Conservation (phyloP, 2,888 invertebrate species). For the Phania funesta region DNA sequence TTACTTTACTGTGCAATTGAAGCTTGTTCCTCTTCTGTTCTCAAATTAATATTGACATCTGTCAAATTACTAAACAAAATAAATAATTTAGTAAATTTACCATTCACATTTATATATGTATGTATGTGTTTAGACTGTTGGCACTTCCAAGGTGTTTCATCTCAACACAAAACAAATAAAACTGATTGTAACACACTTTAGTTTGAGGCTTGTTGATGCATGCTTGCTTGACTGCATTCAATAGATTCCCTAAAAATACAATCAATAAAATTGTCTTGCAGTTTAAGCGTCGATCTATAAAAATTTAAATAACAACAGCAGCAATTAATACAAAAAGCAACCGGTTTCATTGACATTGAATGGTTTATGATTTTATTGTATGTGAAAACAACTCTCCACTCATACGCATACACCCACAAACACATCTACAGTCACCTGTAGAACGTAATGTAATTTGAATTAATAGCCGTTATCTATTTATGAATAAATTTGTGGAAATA, state of each 20-base stretch:
- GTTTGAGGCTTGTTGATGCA: slow-evolving; percentile 16
- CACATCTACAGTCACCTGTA: not conserved
- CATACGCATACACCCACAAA: not conserved
- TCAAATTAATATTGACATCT: not conserved
- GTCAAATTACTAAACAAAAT: slow-evolving; percentile 5
- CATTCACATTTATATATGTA: not conserved
- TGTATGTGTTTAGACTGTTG: not conserved
- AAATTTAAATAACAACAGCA: not conserved
- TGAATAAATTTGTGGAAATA: no score
- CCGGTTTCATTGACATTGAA: slow-evolving; percentile 21
- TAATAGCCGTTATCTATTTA: no score
- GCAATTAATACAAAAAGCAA: not conserved
- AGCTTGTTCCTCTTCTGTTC: not conserved
- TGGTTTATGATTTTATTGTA: not conserved
- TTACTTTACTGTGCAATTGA: no score
- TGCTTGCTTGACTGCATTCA: slow-evolving; percentile 36
- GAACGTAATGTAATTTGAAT: no score
- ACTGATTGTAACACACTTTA: not conserved
- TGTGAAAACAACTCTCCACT: not conserved
- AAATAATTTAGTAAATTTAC: not conserved
- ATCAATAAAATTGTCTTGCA: not conserved
- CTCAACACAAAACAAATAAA: slow-evolving; percentile 17
- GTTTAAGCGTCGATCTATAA: not conserved
- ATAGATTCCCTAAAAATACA: not conserved
- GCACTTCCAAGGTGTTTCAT: slow-evolving; percentile 36